A percentile compares a stretch with the other conserved stretches of the same genome.
phyloP scores from a whole-genome alignment of 2,797 vertebrate genomes.

The Falco berigora region DNA sequence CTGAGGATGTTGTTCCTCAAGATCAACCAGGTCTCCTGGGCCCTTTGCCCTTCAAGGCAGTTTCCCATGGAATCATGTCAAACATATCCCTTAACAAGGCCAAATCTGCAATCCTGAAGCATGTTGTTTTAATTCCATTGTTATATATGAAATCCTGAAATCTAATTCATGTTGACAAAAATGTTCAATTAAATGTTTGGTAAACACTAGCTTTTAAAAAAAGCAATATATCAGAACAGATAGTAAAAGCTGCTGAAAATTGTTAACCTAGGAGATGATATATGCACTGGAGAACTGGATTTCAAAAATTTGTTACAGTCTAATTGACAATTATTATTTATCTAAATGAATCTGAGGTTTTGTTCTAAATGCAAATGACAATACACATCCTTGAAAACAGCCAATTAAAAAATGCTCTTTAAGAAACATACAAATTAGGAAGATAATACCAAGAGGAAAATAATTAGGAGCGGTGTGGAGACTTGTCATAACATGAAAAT shows the following conservation, averaged over 20 bases:
- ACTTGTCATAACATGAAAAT: not conserved
- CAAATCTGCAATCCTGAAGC: not conserved
- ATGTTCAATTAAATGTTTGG: not conserved
- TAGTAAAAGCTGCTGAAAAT: not conserved
- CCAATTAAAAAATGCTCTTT: not conserved
- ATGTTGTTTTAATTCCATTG: not conserved
- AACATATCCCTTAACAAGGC: not conserved
- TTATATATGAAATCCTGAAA: not conserved
- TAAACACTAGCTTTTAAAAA: not conserved
- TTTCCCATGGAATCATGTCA: not conserved
- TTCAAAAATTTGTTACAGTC: not conserved
- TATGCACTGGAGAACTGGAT: not conserved
- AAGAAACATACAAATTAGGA: not conserved
- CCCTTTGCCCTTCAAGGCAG: not conserved
- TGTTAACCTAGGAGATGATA: not conserved
- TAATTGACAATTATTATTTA: not conserved
- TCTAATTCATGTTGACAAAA: not conserved
- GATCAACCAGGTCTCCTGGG: not conserved
- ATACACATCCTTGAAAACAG: not conserved
- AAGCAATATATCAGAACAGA: not conserved
- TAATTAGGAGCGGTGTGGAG: not conserved
- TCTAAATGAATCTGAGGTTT: not conserved
- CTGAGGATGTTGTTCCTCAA: not conserved
- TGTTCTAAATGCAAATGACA: not conserved
- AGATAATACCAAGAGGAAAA: not conserved